phyloP scores from a whole-genome alignment of 2,113 vertebrate genomes.

The Oreochromis tanganicae region DNA sequence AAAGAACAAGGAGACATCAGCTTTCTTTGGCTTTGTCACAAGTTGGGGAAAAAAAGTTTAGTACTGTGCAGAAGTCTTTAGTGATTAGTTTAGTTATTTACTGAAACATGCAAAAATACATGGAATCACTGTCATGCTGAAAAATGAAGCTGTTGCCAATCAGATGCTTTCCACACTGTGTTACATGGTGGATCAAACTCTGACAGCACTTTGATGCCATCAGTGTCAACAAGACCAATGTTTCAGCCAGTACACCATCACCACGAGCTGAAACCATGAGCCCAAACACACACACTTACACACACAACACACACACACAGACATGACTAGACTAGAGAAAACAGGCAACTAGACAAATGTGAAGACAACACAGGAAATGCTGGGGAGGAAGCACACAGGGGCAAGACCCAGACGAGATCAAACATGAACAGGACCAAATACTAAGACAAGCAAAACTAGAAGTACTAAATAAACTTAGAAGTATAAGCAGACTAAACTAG shows the following conservation, averaged over 20 bases:
- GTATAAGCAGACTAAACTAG: rapidly evolving
- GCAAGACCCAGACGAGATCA: not conserved
- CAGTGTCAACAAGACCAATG: rapidly evolving
- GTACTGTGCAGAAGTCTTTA: not conserved
- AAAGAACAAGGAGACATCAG: not conserved
- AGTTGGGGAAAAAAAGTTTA: not conserved
- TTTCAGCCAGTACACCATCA: not conserved
- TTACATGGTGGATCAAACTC: not conserved
- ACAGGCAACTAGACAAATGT: not conserved
- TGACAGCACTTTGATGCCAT: not conserved
- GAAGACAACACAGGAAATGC: not conserved
- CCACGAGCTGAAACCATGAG: not conserved
- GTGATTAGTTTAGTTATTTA: not conserved
- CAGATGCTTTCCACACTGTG: not conserved
- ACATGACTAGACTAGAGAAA: not conserved
- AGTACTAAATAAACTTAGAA: not conserved
- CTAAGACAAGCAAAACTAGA: not conserved
- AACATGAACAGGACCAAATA: not conserved
- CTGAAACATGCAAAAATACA: not conserved
- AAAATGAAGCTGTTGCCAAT: not conserved
- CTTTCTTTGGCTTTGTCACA: not conserved
- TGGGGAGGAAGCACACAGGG: not conserved
- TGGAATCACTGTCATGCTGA: not conserved
- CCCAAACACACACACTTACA: not conserved
- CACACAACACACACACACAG: not conserved